Base-by-base conservation (phyloP, 2,888 invertebrate species). In the Macropis europaea region DNA sequence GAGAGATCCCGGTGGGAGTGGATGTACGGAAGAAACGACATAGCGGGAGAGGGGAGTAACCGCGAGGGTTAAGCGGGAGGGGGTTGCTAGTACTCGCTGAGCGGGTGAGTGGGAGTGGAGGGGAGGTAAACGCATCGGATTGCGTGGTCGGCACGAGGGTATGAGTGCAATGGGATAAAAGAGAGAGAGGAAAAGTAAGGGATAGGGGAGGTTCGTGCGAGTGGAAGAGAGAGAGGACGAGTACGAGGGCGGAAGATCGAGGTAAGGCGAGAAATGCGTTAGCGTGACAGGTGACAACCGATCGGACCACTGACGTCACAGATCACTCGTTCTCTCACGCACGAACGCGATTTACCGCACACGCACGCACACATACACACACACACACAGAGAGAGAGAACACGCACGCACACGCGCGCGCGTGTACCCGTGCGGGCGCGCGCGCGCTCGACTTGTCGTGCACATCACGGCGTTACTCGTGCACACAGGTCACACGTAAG, bases 261-360 rank as follows among this genome's bases (percentile, higher is more conserved):
- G 70, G 71, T 82, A 81, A 82, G 82, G 81, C 73, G 66, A 77
- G 79, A 74, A 64, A 82, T 82, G 73, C 82, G 80, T 83, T 78
- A 80, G 83, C 79, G 84, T 87, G 87, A 88, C 87, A 87, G 84
- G 85, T 87, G 87, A 88, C 86, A 83, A 84, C 84, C 86, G 82
- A 87, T 87, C 83, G 86, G 82, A 86, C 87, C 87, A 87, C 88
- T 87, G 87, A 88, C 87, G 88, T 88, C 88, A 88, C 86, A 81
- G 82, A 84, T 84, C 83, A 85, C 83, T 84, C 76, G 82, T 77
- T 79, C 64, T 48, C 73, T 62, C 77, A 79, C 69, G 60, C 73
- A 71, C 73, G 42, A 76, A 64, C 74, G 17, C 71, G 66, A 76
- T 73, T 17, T 26, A 52, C 17, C 54, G 50, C 74, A 68, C 70